phyloP scores from a whole-genome alignment of 2,113 vertebrate genomes.

The Grammomys surdaster region DNA sequence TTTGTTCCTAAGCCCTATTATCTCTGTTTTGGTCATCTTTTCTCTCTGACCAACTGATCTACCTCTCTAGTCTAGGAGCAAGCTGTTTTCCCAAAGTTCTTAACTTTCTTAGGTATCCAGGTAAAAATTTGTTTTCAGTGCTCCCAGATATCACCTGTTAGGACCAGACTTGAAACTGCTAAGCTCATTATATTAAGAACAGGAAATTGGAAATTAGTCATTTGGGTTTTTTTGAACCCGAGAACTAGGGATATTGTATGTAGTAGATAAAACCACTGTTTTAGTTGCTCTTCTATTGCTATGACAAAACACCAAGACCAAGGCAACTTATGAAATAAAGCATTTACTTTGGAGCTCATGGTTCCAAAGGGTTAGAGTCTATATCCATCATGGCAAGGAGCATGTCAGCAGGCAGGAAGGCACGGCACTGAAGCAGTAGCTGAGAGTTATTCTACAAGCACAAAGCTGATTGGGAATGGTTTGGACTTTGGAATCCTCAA shows the following conservation, averaged over 20 bases:
- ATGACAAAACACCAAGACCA: neutral
- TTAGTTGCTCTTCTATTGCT: neutral
- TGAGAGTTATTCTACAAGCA: neutral
- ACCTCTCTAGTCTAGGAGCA: neutral
- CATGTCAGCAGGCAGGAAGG: neutral
- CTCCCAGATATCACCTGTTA: neutral
- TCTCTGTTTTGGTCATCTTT: neutral
- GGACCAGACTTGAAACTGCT: neutral
- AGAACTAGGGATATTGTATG: neutral
- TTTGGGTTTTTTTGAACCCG: neutral
- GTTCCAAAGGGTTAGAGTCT: neutral
- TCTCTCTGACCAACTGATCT: neutral
- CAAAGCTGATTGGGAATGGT: neutral
- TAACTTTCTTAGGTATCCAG: neutral
- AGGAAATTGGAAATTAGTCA: neutral
- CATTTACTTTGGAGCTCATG: neutral
- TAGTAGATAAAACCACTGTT: neutral
- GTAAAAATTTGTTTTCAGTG: neutral
- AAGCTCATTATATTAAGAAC: neutral
- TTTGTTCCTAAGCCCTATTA: too few species aligned
- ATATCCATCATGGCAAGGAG: neutral
- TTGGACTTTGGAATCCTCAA: neutral
- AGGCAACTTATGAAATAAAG: neutral
- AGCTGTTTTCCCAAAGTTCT: neutral
- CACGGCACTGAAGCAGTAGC: neutral